Base-by-base conservation (phyloP, 2,113 vertebrate genomes). In the Morone chrysops region DNA sequence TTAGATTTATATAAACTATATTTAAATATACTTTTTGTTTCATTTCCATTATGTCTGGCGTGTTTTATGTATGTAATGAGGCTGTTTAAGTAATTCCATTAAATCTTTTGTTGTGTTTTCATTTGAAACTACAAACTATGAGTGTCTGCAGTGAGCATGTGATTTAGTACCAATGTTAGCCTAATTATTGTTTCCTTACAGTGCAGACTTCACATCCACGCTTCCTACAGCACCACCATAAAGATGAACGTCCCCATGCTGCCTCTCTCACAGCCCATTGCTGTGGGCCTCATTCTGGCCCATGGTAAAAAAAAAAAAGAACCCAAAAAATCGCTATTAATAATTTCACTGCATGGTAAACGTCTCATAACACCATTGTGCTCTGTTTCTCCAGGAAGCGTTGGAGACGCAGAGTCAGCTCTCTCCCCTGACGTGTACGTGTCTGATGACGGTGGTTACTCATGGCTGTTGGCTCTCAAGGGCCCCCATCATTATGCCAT, bases 131-230 rank as follows among this genome's bases (percentile, higher is more conserved):
- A 9, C 4, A 43, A 6, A 5, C 14, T 40, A 16, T 31, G 25
- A 45, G 9, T 73, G 8, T 10, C 3, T 54, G 18, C 48, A 54
- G 40, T 53, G n/a, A 51, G 31, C 1, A 9, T 12, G 20, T 36
- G 50, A 70, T 40, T 25, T 25, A 1, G 11, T 16, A 8, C 18
- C 54, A 66, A 61, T 13, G 22, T 54, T 6, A 54, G 2, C 9
- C 14, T 70, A 3, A 40, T 59, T 3, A n/a, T 51, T 73, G 36
- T 90, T 31, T 80, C 50, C 57, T 87, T 78, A 89, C 97, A 99
- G 97, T 99, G 98, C 93, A 97, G 95, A 90, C 96, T 99, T 83
- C 96, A 98, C 92, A 97, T 99, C 90, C 97, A 99, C 10, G 97
- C 96, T 6, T 96, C 96, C 79, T 99, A 97, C 87, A 98, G 97